Conservation (phyloP, 1,140 invertebrate species). For the Musca domestica region DNA sequence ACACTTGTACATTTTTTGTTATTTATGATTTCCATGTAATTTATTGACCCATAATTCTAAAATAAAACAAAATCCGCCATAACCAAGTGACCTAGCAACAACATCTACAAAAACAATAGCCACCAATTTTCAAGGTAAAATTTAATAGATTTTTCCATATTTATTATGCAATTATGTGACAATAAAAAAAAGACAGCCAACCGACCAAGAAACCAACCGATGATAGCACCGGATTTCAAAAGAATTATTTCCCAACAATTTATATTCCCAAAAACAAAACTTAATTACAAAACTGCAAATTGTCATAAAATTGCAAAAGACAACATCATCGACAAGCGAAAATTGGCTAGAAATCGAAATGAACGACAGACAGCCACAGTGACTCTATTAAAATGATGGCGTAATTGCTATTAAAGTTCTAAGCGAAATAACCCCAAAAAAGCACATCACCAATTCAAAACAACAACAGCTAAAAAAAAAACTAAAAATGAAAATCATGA, state of each 20-base stretch:
- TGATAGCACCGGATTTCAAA: neutral
- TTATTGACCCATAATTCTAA: neutral
- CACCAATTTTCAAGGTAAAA: no score
- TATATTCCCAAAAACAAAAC: neutral
- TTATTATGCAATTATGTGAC: no score
- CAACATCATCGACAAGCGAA: neutral
- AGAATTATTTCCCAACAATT: slow-evolving; percentile 4
- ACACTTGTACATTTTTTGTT: neutral
- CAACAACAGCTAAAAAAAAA: no score
- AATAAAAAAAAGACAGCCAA: neutral
- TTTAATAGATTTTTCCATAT: no score
- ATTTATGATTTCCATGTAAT: neutral
- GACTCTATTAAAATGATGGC: neutral
- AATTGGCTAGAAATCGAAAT: neutral
- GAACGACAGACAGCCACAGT: no score
- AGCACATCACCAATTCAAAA: no score
- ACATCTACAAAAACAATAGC: neutral
- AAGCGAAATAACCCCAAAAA: neutral
- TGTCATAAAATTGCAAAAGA: neutral
- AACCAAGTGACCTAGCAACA: slow-evolving; percentile 11
- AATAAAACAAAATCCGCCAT: neutral
- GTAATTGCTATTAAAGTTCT: slow-evolving; percentile 15
- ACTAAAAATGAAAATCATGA: slow-evolving; percentile 9
- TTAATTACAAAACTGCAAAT: slow-evolving; percentile 14
- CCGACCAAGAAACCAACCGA: neutral